Evolutionary conservation across 2,797 vertebrate genomes (phyloP).

Genomic region (Neomorphus geoffroyi): DNA sequence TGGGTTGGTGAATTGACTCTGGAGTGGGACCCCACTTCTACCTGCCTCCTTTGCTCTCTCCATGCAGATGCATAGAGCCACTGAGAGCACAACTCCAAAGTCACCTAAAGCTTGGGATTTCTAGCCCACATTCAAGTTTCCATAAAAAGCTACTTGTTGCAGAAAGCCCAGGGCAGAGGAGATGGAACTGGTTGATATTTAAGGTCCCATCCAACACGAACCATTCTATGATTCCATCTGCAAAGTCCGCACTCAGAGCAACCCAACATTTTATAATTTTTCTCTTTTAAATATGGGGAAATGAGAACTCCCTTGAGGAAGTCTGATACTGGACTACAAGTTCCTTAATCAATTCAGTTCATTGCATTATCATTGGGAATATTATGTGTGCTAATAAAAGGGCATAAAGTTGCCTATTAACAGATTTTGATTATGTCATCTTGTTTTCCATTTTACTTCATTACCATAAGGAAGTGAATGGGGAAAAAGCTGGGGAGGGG

Average conservation of each 20-base stretch:
- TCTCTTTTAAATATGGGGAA: background rate
- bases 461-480: background rate
- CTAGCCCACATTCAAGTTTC: background rate
- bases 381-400: background rate
- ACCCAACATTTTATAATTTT: background rate
- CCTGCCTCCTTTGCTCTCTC: background rate
- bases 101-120: background rate
- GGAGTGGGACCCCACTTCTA: background rate
- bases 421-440: slow-evolving; percentile 20
- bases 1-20: background rate
- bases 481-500: too few species aligned
- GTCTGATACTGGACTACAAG: background rate
- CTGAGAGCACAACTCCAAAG: background rate
- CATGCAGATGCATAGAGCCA: fast-evolving
- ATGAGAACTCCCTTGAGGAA: background rate
- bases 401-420: background rate
- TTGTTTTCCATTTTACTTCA: slow-evolving; percentile 9
- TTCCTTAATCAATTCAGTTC: background rate
- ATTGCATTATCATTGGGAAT: background rate
- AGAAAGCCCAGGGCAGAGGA: background rate
- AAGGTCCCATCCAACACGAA: too few species aligned
- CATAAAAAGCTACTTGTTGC: background rate
- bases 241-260: background rate
- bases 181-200: too few species aligned
- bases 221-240: background rate